These are phyloP conservation scores for Enteromius thamalakanensis DNA, from an alignment of 2,797 vertebrate species.

Conservation along the genomic window DNA sequence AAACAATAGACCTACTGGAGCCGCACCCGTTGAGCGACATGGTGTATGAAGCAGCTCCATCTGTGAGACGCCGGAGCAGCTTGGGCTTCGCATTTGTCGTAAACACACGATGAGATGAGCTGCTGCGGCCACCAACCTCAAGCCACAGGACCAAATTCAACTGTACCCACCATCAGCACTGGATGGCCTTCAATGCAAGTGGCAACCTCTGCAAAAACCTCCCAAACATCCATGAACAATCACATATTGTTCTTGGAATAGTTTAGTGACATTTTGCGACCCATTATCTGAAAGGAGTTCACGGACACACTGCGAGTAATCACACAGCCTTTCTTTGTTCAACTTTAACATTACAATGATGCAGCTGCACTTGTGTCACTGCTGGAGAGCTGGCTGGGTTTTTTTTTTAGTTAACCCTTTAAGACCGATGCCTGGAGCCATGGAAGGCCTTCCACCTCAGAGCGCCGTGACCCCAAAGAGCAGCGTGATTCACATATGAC, in stretches of 20 bases:
- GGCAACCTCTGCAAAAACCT: conserved; percentile 40
- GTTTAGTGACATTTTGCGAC: conserved; percentile 50
- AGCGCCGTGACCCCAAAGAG: conserved; percentile 32
- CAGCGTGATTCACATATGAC: conserved; percentile 51
- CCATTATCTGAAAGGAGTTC: conserved; percentile 44
- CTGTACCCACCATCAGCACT: conserved; percentile 29
- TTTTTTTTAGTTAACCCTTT: conserved; percentile 23
- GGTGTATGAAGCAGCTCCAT: conserved; percentile 7
- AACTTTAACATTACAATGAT: conserved; percentile 52
- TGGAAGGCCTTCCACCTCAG: conserved; percentile 22
- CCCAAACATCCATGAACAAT: conserved; percentile 36
- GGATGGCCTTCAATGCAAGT: conserved; percentile 37
- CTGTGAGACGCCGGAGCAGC: conserved; percentile 40
- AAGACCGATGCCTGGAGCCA: not conserved
- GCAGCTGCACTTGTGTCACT: conserved; percentile 38
- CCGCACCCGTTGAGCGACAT: conserved; percentile 19
- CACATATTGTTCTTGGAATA: conserved; percentile 52
- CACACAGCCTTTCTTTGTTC: conserved; percentile 45
- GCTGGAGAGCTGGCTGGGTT: not conserved
- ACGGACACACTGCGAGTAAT: conserved; percentile 3
- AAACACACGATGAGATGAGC: conserved; percentile 35
- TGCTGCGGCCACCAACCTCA: conserved; percentile 28
- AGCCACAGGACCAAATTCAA: conserved; percentile 32
- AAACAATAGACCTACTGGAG: conserved; percentile 53
- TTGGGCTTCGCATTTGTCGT: conserved; percentile 2